Evolutionary conservation across 2,888 invertebrate genomes (phyloP).

Genomic region (Gymnosoma rotundatum): DNA sequence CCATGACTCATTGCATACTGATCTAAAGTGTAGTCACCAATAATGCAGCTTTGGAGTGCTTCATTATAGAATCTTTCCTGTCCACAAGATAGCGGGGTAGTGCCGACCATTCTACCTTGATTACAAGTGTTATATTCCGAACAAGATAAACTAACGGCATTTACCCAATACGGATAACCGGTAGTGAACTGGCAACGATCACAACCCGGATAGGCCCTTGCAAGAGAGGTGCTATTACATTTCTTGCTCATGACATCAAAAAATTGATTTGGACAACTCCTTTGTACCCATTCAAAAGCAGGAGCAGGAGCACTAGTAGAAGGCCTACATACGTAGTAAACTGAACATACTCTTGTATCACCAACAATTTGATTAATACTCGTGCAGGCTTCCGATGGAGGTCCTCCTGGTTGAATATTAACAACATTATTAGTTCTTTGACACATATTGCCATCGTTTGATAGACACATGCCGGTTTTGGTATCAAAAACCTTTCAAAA

Average conservation of each 20-base stretch:
- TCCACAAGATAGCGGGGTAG: constrained; percentile 26
- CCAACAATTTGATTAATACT: background rate
- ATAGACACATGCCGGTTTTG: constrained; percentile 61
- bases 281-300: background rate
- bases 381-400: constrained; percentile 24
- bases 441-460: constrained; percentile 62
- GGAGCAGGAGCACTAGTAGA: background rate
- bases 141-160: constrained; percentile 70
- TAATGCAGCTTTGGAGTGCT: constrained; percentile 54
- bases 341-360: constrained; percentile 41
- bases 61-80: constrained; percentile 62
- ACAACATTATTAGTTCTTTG: constrained; percentile 57
- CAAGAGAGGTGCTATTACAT: constrained; percentile 44
- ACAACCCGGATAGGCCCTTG: constrained; percentile 64
- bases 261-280: constrained; percentile 10
- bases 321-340: constrained; percentile 40
- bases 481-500: constrained; percentile 67
- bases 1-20: constrained; percentile 27
- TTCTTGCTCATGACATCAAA: constrained; percentile 10
- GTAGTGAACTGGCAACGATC: constrained; percentile 72
- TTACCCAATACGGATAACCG: constrained; percentile 69
- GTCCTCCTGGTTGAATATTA: constrained; percentile 5
- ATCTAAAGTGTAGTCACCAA: background rate
- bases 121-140: constrained; percentile 60
- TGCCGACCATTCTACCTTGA: constrained; percentile 34